Base-by-base conservation (phyloP, 2,113 vertebrate species). In the Phycodurus eques region DNA sequence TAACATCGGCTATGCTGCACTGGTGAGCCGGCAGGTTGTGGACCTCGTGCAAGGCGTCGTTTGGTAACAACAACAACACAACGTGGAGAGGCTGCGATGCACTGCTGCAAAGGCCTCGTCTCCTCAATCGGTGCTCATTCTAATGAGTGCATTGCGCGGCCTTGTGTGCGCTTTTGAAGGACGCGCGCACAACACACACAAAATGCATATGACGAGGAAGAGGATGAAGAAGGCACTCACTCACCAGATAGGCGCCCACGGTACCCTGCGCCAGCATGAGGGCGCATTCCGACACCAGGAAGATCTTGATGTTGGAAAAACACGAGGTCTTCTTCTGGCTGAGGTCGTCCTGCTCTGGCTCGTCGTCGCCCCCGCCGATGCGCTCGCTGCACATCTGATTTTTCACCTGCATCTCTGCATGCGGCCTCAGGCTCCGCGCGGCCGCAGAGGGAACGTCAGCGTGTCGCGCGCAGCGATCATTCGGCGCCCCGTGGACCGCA, bases 181-280 rank as follows among this genome's bases (percentile, higher is more conserved):
- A 70, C 84, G 77, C 79, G 11, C 20, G 6, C 42, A 44, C 4
- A 44, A 22, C 20, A 44, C 12, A 7, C 22, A 11, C 8, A 14
- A 39, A 39, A 65, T 39, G 61, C 2, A 9, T 9, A 13, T 8
- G 14, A 19, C 1, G 62, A 14, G 4, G 62, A 43, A 1, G 60
- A 39, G 6, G 61, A 43, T 10, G 35, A 20, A 42, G 17, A 5
- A 14, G 7, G 10, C 9, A 19, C 14, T 42, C 31, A 94, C 95
- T 96, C 91, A 98, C 95, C 96, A 97, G 93, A 93, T 98, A 98
- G 31, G 96, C 96, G 84, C 95, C 95, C 81, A 96, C 95, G 17
- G 95, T 98, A 90, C 95, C 95, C 91, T 97, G 96, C 71, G 96
- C 95, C 92, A 98, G 78, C 95, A 98, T 96, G 86, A 96, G 92